Base-by-base conservation (phyloP, 1,140 invertebrate species). In the Wasmannia auropunctata region DNA sequence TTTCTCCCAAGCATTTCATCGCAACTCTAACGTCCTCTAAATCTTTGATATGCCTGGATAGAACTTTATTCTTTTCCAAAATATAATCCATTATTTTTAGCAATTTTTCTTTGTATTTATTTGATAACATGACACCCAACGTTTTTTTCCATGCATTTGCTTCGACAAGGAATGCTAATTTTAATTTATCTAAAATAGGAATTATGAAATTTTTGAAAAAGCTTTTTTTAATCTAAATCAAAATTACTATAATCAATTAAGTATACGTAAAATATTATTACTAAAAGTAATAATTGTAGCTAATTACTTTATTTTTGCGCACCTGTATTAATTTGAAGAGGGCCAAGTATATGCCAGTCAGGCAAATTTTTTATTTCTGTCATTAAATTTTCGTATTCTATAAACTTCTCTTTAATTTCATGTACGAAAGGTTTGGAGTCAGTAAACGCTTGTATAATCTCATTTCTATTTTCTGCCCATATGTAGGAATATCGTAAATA, bases 1-100 rank as follows among this genome's bases (percentile, higher is more conserved):
- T 97, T 54, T 96, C 95, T 87, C 97, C 96, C n/a, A 98, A 94
- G 76, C 97, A 97, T 85, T 96, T 94, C 97, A 98, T 98, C 5
- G 97, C 97, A 10, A 97, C 88, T 88, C 97, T 95, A 25, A 97
- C 97, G 89, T 97, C 97, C 85, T 97, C 97, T 46, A 98, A 95
- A 93, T 97, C 96, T 80, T 96, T 96, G 4, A 98, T 96, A n/a
- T 95, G 95, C 86, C 96, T 97, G 28, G 94, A 93, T 86, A 98
- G 94, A 46, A 96, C 95, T 90, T 97, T 97, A 92, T 96, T 96
- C 72, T 96, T 96, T 14, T 97, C 96, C 2, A 96, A 96, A 25
- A 98, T 97, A 86, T 97, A 98, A 14, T 97, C 96, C 51, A 96
- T 96, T 86, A 97, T 95, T 91, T 95, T 96, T 83, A 95, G 93